phyloP scores from a whole-genome alignment of 2,797 vertebrate species.

The Pelodytes ibericus region DNA sequence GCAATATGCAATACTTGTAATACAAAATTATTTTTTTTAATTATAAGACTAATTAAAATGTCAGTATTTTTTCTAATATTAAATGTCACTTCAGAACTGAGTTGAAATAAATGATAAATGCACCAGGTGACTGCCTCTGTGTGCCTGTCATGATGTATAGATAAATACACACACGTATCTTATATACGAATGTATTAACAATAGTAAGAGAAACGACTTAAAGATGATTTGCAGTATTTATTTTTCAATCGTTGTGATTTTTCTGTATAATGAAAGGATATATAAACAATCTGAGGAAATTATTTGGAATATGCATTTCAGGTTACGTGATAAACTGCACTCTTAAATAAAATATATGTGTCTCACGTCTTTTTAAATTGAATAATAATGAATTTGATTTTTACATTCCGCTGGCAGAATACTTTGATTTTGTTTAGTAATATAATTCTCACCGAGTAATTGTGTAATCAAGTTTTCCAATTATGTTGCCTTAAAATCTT shows the following conservation, averaged over 20 bases:
- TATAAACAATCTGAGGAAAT: not conserved
- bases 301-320: not conserved
- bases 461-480: not conserved
- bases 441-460: not conserved
- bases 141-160: not conserved
- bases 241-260: not conserved
- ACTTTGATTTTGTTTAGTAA: not conserved
- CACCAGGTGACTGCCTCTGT: too few relatives aligned
- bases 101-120: too few relatives aligned
- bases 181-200: not conserved
- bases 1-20: too few relatives aligned
- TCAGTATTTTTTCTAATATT: too few relatives aligned
- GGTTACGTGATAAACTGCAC: not conserved
- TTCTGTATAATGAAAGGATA: not conserved
- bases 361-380: not conserved
- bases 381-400: not conserved
- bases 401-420: not conserved
- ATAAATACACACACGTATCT: not conserved
- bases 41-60: too few relatives aligned
- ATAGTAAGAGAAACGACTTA: conserved; percentile 32
- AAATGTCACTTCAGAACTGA: too few relatives aligned
- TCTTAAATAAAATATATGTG: not conserved
- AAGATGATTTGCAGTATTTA: conserved; percentile 6
- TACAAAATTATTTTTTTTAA: too few relatives aligned
- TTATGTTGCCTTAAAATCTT: not conserved